Evolutionary conservation across 2,113 vertebrate genomes (phyloP), one percentile per base, ranked within the genome.

Genomic region (Alligator sinensis): DNA sequence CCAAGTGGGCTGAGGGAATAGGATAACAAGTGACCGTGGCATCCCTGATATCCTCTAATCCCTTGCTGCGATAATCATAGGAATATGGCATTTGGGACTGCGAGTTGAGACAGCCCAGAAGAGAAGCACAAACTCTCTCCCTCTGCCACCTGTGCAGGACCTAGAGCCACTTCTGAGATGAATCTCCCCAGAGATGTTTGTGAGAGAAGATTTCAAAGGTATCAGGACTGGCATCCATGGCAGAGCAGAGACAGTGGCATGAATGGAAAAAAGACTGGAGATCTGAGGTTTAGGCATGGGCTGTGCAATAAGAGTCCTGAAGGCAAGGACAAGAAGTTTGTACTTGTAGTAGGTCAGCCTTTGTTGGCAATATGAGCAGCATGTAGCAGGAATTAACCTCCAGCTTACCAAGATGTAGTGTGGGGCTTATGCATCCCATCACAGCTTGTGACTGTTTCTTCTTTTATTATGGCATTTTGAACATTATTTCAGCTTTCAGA

Each of bases 191-290:
- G 7, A 81, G n/a, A 18, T 16, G 19, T 24, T 38, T 13, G 1
- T 28, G 58, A 58, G 6, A 80, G 27, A 76, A 74, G 9, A 15
- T n/a, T 28, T 10, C 80, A 30, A 27, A 22, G 18, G 14, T 15
- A 76, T 3, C 0, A 0, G 6, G 3, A 21, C 47, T 66, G 62
- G 6, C 13, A 66, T 76, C 54, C 11, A 11, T 30, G 1, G 0
- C 9, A 62, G 57, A 70, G 17, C 75, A 62, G 58, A 72, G 61
- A n/a, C 75, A 8, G 27, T 55, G 10, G 30, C 22, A 5, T 59
- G 18, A 38, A 81, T 34, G 18, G 24, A 58, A 34, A 62, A 47
- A 38, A 61, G 79, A 34, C 18, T n/a, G 5, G 13, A 79, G 25
- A 12, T 11, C 25, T 60, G 38, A 47, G 25, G 14, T 0, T 1